Conservation (phyloP, 2,113 vertebrate species). For the Solea solea region DNA sequence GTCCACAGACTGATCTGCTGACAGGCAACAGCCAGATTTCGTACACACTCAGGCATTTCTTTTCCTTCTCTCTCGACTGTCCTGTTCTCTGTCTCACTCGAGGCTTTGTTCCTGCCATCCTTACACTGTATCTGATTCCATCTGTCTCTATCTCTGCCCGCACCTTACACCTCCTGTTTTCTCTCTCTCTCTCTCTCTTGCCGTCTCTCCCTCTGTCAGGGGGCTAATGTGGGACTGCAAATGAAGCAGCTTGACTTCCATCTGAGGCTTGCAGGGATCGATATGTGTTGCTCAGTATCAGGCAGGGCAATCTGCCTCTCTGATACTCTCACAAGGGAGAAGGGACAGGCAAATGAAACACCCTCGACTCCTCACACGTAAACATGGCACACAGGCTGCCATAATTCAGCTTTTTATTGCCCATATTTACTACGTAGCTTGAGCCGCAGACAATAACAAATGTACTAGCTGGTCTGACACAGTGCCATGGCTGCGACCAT, state of each 20-base stretch:
- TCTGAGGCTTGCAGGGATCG: constrained; percentile 74
- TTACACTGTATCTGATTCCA: constrained; percentile 62
- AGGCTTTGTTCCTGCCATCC: constrained; percentile 47
- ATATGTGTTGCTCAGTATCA: constrained; percentile 77
- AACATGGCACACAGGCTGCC: constrained; percentile 38
- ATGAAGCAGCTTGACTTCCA: constrained; percentile 79
- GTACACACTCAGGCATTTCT: constrained; percentile 33
- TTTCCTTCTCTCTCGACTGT: constrained; percentile 30
- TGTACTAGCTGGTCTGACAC: constrained; percentile 54
- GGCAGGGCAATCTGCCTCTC: constrained; percentile 58
- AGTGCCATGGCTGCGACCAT: constrained; percentile 24
- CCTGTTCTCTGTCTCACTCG: constrained; percentile 25
- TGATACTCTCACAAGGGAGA: constrained; percentile 45
- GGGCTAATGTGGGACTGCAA: constrained; percentile 74
- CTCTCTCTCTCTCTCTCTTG: constrained; percentile 14
- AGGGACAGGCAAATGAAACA: constrained; percentile 57
- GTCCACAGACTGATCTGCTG: constrained; percentile 53
- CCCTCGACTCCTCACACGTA: constrained; percentile 54
- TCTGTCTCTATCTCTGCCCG: constrained; percentile 45
- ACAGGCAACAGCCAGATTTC: constrained; percentile 40
- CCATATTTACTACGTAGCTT: constrained; percentile 65
- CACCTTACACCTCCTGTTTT: constrained; percentile 41
- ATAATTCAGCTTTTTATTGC: constrained; percentile 69
- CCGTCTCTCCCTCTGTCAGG: constrained; percentile 54
- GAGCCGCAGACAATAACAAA: constrained; percentile 68